Evolutionary conservation across 2,888 invertebrate species (phyloP).

Genomic region (Drosophila algonquin): DNA sequence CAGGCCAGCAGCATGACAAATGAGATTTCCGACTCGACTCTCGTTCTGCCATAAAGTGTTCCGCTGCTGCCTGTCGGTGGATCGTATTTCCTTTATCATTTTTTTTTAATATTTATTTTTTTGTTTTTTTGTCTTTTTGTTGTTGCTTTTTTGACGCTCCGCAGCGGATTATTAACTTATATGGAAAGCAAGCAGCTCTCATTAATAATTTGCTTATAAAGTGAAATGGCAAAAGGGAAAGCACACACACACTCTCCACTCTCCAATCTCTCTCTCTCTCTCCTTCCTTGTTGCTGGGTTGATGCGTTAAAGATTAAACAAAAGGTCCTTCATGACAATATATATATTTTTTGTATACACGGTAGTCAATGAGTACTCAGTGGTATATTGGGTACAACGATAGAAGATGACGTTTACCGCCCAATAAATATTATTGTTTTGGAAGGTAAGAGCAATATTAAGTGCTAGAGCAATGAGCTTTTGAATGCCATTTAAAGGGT

Average conservation of each 20-base stretch:
- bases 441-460: too few relatives aligned
- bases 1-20: slow-evolving; percentile 74
- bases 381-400: neutral
- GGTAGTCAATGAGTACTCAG: neutral
- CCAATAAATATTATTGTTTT: too few relatives aligned
- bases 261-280: too few relatives aligned
- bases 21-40: slow-evolving; percentile 61
- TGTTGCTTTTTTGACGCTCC: slow-evolving; percentile 25
- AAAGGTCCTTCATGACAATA: slow-evolving; percentile 16
- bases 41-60: slow-evolving; percentile 50
- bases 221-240: slow-evolving; percentile 33
- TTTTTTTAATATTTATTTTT: too few relatives aligned
- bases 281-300: neutral
- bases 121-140: slow-evolving; percentile 1
- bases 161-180: slow-evolving; percentile 54
- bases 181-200: slow-evolving; percentile 48
- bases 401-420: neutral
- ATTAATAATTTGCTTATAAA: slow-evolving; percentile 62
- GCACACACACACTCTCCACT: neutral
- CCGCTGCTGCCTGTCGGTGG: slow-evolving; percentile 2
- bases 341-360: slow-evolving; percentile 10
- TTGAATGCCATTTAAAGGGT: neutral
- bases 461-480: too few relatives aligned
- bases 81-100: neutral
- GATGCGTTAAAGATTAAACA: slow-evolving; percentile 35